Base-by-base conservation (phyloP, 2,888 invertebrate species). In the Oligia fasciuncula region DNA sequence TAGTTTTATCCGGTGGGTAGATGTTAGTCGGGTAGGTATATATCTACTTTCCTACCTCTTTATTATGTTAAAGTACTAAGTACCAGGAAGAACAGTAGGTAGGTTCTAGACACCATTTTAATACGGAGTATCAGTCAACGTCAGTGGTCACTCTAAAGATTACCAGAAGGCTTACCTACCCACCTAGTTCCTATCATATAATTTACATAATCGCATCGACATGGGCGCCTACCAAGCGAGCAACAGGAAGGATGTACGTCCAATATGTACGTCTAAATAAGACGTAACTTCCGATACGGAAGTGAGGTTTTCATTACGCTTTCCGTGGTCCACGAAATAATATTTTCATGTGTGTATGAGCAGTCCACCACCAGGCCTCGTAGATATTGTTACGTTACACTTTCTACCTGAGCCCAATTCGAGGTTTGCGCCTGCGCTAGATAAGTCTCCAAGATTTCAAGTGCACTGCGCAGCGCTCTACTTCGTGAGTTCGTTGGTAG, bases 231-330 rank as follows among this genome's bases (percentile, higher is more conserved):
- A 29, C 43, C 19, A 65, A 5, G 23, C 19, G 23, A 63, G 35
- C 13, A 60, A 9, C 17, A 70, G 83, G 70, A 76, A 71, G 67
- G 46, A 67, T 43, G 65, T 60, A 66, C 0, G 29, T 29, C 49
- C 19, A 60, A 70, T 51, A 23, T 57, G 1, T 11, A 57, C 57
- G 23, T 4, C 57, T 23, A 23, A 57, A 57, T 57, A 3, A 57
- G 57, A 23, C 9, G 57, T 57, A n/a, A 46, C 65, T 60, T 76
- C 43, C 69, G 77, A 29, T 23, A 76, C 49, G 76, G 66, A 76
- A 83, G 5, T 46, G 29, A 57, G 14, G 63, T 81, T 51, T 82
- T 82, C 54, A 76, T 69, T 65, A 57, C 68, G 3, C 4, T 54
- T 80, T 23, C 35, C 19, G 13, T n/a, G 11, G 2, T 46, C 13